Base-by-base conservation (phyloP, 2,888 invertebrate species). In the Drosophila antonietae region DNA sequence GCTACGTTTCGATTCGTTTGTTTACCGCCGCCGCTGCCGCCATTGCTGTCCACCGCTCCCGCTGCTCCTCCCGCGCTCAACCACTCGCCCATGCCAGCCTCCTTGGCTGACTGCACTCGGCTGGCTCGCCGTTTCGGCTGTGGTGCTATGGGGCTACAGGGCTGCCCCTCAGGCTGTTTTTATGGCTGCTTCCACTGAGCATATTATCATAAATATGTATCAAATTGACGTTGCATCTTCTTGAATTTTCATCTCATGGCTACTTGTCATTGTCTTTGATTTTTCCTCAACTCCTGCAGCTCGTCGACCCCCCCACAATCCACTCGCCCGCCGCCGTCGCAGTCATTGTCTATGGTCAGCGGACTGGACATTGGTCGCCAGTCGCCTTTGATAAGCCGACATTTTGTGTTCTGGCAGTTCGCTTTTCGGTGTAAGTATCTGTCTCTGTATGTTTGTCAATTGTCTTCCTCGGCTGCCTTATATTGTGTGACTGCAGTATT, bases 191-290 rank as follows among this genome's bases (percentile, higher is more conserved):
- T 74, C 76, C 70, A 82, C 55, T 61, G 70, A 69, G 73, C 84
- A 88, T 89, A 85, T 85, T 89, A 89, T 85, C 84, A 85, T 85
- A 85, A 85, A 85, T 85, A 85, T 85, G 84, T 85, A 85, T 85
- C 84, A 85, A 85, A 85, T 85, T 85, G 84, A 85, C 89, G 89
- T 89, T 88, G 88, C 84, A 88, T 85, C 84, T 89, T 83, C 88
- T 85, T 85, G 84, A 88, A 85, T 85, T 85, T 85, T 85, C 84
- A 85, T 85, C 88, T 89, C 55, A 68, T 80, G 89, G 89, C 89
- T 85, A 89, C 84, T 88, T 85, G 84, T 85, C 84, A 89, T 85
- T 85, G 84, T 85, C 84, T 89, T 89, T 88, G 84, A 85, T 85
- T 85, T 84, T 85, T 75, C 84, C 86, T 85, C 86, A 85, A 76